phyloP scores from a whole-genome alignment of 2,113 vertebrate genomes.

The Theristicus caerulescens region DNA sequence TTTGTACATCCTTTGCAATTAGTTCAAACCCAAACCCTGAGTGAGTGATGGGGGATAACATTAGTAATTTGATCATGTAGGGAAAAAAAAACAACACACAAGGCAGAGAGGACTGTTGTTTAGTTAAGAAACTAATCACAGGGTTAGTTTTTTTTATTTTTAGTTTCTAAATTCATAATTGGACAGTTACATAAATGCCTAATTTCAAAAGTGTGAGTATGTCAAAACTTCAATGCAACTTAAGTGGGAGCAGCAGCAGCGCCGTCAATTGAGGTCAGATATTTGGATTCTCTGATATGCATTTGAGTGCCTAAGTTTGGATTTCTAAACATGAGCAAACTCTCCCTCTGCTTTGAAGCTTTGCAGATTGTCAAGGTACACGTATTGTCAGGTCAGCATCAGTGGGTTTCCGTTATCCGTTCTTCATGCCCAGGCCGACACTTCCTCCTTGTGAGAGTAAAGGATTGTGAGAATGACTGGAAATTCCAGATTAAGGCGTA shows the following conservation, averaged over 20 bases:
- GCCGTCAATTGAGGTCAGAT: not conserved
- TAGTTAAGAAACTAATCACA: not conserved
- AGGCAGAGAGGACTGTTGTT: not conserved
- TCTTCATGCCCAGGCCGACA: not conserved
- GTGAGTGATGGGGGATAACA: not conserved
- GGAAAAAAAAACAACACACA: not conserved
- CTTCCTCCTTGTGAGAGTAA: not conserved
- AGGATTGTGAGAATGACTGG: not conserved
- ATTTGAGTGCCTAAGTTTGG: not conserved
- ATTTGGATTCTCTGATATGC: not conserved
- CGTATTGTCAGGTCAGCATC: not conserved
- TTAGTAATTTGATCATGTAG: not conserved
- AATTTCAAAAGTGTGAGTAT: not conserved
- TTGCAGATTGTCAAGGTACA: not conserved
- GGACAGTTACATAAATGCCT: not conserved
- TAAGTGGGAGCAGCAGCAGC: not conserved
- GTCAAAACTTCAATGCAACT: not conserved
- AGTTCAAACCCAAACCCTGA: not conserved
- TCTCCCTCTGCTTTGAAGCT: not conserved
- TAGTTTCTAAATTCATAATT: not conserved
- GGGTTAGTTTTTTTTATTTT: not conserved
- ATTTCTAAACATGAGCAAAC: not conserved
- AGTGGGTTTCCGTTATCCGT: fast-evolving
- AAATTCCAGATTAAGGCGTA: not conserved
- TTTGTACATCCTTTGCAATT: not conserved